Base-by-base conservation (phyloP, 2,888 invertebrate species). In the Agonum fuliginosum region DNA sequence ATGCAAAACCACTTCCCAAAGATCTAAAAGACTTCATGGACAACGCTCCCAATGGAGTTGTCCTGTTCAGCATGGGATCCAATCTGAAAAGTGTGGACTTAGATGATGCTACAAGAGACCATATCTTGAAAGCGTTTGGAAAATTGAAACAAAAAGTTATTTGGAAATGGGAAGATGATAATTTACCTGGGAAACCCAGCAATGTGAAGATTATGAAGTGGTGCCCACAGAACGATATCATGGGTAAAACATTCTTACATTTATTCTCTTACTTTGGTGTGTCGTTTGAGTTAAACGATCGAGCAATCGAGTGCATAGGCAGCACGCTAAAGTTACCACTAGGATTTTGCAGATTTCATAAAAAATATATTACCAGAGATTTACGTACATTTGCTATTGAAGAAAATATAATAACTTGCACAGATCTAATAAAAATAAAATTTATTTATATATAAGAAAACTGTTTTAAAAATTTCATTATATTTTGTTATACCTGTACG, bases 171-270 rank as follows among this genome's bases (percentile, higher is more conserved):
- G 92, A 93, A 80, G 89, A 89, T 0, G 88, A 75, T 14, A 84
- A 85, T 1, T 82, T 90, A n/a, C 87, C 88, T 0, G 88, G 89
- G 27, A 88, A 89, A 81, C 88, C 92, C 0, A 81, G 86, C 0
- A 92, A 92, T 82, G 87, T 93, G 0, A 86, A 89, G 54, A 85
- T 90, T 4, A 85, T 87, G 76, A 90, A 91, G 80, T 94, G 93
- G 93, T 82, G 93, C 37, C 93, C 93, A 0, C 94, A 94, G 82
- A 90, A 89, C 79, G 92, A 92, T 81, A 89, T 93, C 46, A 84
- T 93, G 30, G 87, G 90, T 90, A 82, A 22, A 2, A 17, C 10
- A 20, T 10, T 20, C 2, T 48, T 17, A 19, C 19, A 48, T 48
- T 48, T n/a, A n/a, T n/a, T n/a, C n/a, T n/a, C 12, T 6, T 6